Evolutionary conservation across 2,797 vertebrate species (phyloP).

Genomic region (Channallabes apus): DNA sequence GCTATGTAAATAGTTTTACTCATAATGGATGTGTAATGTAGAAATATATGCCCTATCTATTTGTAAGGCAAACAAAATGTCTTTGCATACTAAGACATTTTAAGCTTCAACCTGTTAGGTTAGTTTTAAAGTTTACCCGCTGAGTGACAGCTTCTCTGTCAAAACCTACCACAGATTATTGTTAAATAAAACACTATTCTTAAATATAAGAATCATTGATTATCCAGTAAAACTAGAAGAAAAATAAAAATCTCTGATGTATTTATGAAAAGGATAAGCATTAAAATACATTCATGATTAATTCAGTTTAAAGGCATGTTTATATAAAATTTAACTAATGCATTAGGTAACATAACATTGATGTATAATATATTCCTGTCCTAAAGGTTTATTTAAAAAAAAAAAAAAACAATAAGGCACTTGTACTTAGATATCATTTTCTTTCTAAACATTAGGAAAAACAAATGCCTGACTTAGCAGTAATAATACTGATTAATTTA

Average conservation of each 20-base stretch:
- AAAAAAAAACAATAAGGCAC: neutral
- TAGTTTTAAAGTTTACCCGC: neutral
- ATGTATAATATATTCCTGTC: neutral
- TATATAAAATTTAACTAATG: neutral
- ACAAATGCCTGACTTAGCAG: neutral
- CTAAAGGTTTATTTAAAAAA: neutral
- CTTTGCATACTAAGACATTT: too few species aligned
- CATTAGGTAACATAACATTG: neutral
- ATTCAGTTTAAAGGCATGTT: neutral
- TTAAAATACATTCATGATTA: neutral
- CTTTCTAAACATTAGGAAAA: neutral
- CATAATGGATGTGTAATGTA: neutral
- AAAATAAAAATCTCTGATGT: neutral
- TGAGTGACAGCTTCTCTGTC: neutral
- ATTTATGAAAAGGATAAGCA: neutral
- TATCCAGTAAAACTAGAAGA: neutral
- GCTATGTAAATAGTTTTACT: neutral
- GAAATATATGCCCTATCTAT: too few species aligned
- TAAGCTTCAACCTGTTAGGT: too few species aligned
- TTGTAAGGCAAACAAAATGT: too few species aligned
- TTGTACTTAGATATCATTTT: neutral
- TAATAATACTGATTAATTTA: neutral
- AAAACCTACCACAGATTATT: neutral
- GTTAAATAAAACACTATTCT: neutral
- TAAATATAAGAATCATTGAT: neutral